These are phyloP conservation scores for Marcusenius ussheri DNA, from an alignment of 2,113 vertebrate genomes.

Conservation along the genomic window DNA sequence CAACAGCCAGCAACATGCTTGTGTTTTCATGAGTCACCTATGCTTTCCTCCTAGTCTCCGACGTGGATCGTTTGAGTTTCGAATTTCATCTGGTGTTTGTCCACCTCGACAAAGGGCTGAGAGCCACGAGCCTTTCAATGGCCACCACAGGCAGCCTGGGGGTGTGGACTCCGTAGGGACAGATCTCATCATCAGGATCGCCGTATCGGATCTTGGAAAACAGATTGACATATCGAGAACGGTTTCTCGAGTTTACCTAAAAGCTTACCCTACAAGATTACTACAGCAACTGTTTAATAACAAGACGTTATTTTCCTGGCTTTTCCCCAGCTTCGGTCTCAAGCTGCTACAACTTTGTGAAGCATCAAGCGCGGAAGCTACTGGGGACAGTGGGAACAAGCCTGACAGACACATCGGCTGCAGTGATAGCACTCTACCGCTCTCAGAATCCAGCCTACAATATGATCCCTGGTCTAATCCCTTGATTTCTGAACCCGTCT, in stretches of 20 bases:
- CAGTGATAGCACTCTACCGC: background rate
- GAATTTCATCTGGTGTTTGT: background rate
- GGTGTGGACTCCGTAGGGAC: background rate
- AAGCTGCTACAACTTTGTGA: background rate
- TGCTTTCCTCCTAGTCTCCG: background rate
- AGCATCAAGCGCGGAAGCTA: background rate
- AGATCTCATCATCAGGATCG: background rate
- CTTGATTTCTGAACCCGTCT: background rate
- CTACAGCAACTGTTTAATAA: background rate
- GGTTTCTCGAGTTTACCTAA: background rate
- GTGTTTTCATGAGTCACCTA: background rate
- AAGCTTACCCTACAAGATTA: background rate
- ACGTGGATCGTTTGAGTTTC: background rate
- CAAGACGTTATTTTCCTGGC: background rate
- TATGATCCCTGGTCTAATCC: conserved; percentile 11
- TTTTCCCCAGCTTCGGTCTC: background rate
- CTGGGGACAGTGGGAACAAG: background rate
- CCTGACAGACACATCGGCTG: background rate
- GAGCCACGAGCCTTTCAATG: background rate
- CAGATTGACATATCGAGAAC: background rate
- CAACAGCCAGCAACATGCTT: background rate
- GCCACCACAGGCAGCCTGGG: background rate
- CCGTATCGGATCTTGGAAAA: background rate
- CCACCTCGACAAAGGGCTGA: background rate
- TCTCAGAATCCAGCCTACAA: background rate